Conservation (phyloP, 35 echinoderm and acorn worm genomes). For the Heliocidaris erythrogramma region DNA sequence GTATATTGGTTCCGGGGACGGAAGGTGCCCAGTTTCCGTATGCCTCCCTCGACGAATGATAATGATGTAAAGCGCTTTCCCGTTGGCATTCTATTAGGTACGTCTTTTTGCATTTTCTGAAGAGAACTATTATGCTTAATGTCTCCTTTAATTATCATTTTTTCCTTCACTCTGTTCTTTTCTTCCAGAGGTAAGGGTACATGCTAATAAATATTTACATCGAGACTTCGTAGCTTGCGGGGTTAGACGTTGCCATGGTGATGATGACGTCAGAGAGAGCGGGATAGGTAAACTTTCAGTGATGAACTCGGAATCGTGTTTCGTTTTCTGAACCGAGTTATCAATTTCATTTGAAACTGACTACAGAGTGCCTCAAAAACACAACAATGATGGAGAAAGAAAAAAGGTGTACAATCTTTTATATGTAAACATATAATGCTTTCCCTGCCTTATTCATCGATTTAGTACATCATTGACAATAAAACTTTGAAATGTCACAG, state of each 20-base stretch:
- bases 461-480: no score
- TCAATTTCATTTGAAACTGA: neutral
- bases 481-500: no score
- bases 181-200: neutral
- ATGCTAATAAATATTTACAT: slow-evolving; percentile 41
- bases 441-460: no score
- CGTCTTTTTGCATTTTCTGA: neutral
- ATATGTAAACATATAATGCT: no score
- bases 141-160: neutral
- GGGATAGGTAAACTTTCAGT: slow-evolving; percentile 26
- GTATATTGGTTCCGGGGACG: neutral
- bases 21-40: neutral
- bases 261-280: slow-evolving; percentile 35
- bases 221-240: slow-evolving; percentile 32
- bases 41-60: neutral
- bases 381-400: neutral
- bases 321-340: slow-evolving; percentile 31
- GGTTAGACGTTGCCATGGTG: neutral
- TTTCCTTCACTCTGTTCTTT: neutral
- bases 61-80: slow-evolving; percentile 1
- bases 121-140: neutral
- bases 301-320: slow-evolving; percentile 32
- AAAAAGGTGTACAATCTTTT: neutral
- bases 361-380: neutral
- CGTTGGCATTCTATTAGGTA: neutral